phyloP scores from a whole-genome alignment of 2,888 invertebrate species.

The Oxyscelio sp. region DNA sequence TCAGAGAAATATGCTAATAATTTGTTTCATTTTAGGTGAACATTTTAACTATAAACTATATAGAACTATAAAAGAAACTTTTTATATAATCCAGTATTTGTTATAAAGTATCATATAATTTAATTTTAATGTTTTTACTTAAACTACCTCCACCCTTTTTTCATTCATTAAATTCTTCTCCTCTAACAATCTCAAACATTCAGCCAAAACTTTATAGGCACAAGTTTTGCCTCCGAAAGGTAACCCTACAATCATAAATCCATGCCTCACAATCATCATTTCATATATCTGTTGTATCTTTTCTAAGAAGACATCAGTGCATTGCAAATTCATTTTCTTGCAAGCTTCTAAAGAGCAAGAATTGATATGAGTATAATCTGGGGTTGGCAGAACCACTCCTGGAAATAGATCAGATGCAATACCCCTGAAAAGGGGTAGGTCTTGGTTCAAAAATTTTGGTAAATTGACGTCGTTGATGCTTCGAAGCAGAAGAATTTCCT shows the following conservation, averaged over 20 bases:
- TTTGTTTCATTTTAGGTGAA: too few relatives aligned
- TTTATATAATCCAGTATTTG: too few relatives aligned
- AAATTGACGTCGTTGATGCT: constrained; percentile 98
- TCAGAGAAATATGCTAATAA: too few relatives aligned
- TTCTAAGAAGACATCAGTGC: constrained; percentile 92
- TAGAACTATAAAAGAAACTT: too few relatives aligned
- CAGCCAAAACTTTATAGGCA: constrained; percentile 95
- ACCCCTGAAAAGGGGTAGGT: constrained; percentile 95
- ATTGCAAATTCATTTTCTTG: constrained; percentile 93
- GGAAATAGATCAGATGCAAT: constrained; percentile 98
- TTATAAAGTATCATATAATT: too few relatives aligned
- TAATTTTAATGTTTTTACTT: too few relatives aligned
- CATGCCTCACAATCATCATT: constrained; percentile 91
- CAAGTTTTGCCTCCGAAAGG: constrained; percentile 91
- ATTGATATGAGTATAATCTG: constrained; percentile 94
- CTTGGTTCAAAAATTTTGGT: constrained; percentile 97
- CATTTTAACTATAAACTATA: too few relatives aligned
- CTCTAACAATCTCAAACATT: constrained; percentile 93
- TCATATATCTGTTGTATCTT: constrained; percentile 91
- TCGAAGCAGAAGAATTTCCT: constrained; percentile 95
- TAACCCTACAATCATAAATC: constrained; percentile 91
- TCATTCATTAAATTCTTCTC: constrained; percentile 94
- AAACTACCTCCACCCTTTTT: constrained; percentile 91
- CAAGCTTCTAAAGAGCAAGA: constrained; percentile 91
- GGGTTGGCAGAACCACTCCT: constrained; percentile 93